Evolutionary conservation across 2,113 vertebrate species (phyloP), one percentile per base, ranked within the genome.

Genomic region (Cebidichthys violaceus): DNA sequence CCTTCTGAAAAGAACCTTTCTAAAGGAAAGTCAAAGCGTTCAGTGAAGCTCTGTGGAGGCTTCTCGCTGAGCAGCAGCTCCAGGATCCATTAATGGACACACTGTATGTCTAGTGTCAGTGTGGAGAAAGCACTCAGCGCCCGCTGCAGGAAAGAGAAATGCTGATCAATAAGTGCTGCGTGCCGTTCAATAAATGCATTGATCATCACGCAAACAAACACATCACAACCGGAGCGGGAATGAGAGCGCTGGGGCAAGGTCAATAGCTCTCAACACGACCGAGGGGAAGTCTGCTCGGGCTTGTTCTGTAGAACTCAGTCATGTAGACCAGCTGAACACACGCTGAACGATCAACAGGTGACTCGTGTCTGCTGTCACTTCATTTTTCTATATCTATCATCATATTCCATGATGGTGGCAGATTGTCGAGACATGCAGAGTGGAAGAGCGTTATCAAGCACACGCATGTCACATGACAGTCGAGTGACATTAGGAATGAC

Each of bases 151-250:
- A 88, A 86, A 91, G 91, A 92, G 84, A 83, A 92, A 78, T 83
- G 70, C 70, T 59, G 87, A 92, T 94, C 91, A 84, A 90, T 92
- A 82, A 60, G 60, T 76, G 74, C 88, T 74, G 88, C 35, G 76
- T 74, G 81, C 3, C 39, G 88, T 78, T 92, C 91, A 75, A 93
- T 93, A 70, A 77, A 75, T 55, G 74, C 89, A 92, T 92, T 90
- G 93, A 94, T 93, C 87, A 90, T 81, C 70, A n/a, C 82, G 78
- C 90, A 90, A 90, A 86, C 89, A 91, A 90, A 88, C 88, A 87
- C 77, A 81, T 84, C 81, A 71, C 50, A 65, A 66, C 83, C 78
- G 83, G 60, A 71, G 78, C 72, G 67, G 88, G 85, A 91, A 89
- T 70, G 65, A 85, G 77, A 78, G 86, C 62, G 74, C 86, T 27